Percentiles rank a stretch among this genome's conserved stretches.
phyloP scores from a whole-genome alignment of 2,797 vertebrate species.

The Eremophila alpestris region DNA sequence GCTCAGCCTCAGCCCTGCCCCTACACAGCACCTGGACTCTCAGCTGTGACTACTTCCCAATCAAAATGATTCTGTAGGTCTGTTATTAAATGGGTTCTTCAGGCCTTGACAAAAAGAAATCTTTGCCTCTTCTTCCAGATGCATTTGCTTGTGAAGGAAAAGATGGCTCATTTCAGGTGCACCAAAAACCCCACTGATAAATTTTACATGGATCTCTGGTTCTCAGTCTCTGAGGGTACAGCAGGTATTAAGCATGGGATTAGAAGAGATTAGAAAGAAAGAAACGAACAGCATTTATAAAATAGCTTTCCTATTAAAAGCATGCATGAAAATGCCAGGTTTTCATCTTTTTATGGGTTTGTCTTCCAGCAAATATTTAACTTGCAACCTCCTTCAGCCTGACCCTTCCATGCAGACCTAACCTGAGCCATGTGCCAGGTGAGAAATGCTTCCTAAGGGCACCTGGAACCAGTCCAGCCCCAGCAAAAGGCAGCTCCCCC shows the following conservation, averaged over 20 bases:
- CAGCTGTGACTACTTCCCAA: not conserved
- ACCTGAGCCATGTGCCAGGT: fast-evolving
- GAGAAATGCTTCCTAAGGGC: fast-evolving
- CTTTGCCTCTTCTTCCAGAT: no score
- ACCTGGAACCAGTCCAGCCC: not conserved
- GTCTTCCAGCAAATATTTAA: not conserved
- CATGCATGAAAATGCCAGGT: not conserved
- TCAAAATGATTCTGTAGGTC: not conserved
- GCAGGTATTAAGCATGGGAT: not conserved
- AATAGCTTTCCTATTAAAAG: not conserved
- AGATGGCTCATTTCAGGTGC: not conserved
- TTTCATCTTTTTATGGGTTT: not conserved
- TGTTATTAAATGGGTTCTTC: not conserved
- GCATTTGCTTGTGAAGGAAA: not conserved
- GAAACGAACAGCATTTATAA: not conserved
- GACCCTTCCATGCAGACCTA: fast-evolving
- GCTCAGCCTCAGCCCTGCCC: not conserved
- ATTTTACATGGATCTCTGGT: fast-evolving
- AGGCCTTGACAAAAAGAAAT: not conserved
- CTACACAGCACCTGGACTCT: not conserved
- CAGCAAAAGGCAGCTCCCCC: not conserved
- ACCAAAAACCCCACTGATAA: fast-evolving
- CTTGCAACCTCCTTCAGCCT: not conserved
- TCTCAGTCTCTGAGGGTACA: fast-evolving
- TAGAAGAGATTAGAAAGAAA: not conserved